These are phyloP conservation scores for Stenichneumon culpator DNA, from an alignment of 2,888 invertebrate species.

Conservation along the genomic window DNA sequence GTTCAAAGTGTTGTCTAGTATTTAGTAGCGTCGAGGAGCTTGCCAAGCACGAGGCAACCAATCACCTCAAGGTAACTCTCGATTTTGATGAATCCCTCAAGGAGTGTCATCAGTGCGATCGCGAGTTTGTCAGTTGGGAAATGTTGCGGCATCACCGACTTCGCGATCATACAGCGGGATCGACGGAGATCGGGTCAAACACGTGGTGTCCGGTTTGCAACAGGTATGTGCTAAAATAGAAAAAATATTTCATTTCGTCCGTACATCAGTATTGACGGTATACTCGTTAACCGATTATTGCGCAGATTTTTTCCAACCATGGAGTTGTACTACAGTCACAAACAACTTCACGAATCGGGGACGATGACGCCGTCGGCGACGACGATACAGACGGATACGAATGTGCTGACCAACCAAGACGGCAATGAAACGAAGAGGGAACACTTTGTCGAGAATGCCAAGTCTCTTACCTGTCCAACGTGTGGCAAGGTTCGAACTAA, in stretches of 20 bases:
- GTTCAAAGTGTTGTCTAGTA: constrained; percentile 77
- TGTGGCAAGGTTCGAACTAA: constrained; percentile 78
- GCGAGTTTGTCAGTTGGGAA: constrained; percentile 80
- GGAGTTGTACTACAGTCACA: constrained; percentile 75
- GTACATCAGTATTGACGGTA: neutral
- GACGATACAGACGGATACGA: constrained; percentile 34
- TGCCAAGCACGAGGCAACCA: constrained; percentile 79
- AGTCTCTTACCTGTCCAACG: constrained; percentile 79
- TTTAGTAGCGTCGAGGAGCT: constrained; percentile 78
- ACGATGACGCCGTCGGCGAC: constrained; percentile 44
- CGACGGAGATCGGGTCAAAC: constrained; percentile 73
- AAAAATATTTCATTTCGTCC: neutral
- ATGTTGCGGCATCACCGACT: constrained; percentile 80
- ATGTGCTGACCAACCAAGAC: constrained; percentile 64
- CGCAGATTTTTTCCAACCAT: constrained; percentile 77
- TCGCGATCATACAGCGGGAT: constrained; percentile 76
- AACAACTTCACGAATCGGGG: constrained; percentile 75
- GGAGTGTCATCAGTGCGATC: constrained; percentile 79
- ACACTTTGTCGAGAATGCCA: constrained; percentile 73
- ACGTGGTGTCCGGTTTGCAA: constrained; percentile 80
- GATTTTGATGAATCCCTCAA: constrained; percentile 77
- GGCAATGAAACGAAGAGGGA: constrained; percentile 72
- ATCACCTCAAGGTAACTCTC: constrained; percentile 77
- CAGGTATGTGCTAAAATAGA: constrained; percentile 68
- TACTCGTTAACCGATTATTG: neutral